Evolutionary conservation across 1,140 invertebrate species (phyloP).

Genomic region (Drosophila mayri): DNA sequence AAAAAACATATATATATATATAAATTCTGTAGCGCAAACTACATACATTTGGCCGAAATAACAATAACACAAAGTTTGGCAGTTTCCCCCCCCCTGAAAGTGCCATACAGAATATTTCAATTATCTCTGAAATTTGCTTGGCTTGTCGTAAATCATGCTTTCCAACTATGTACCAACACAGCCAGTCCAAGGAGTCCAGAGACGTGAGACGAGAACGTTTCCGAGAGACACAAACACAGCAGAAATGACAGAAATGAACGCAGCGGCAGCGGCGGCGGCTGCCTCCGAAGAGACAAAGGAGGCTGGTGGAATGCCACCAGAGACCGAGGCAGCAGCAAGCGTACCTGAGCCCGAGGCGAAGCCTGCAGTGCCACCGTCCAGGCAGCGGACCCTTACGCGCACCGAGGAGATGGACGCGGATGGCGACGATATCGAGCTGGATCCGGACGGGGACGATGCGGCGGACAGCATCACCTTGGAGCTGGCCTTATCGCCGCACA

Average conservation of each 20-base stretch:
- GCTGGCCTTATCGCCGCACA: conserved; percentile 65
- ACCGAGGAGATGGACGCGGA: conserved; percentile 70
- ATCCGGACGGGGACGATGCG: conserved; percentile 64
- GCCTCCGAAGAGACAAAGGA: conserved; percentile 49
- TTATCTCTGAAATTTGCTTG: conserved; percentile 56
- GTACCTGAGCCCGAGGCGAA: conserved; percentile 2
- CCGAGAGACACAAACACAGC: conserved; percentile 15
- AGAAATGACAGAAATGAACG: conserved; percentile 62
- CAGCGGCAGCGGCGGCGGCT: conserved; percentile 10
- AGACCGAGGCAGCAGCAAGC: not conserved
- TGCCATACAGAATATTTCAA: conserved; percentile 41
- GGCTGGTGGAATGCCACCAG: conserved; percentile 11
- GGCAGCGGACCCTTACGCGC: conserved; percentile 69
- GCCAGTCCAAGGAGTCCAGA: conserved; percentile 24
- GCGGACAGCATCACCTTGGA: conserved; percentile 73
- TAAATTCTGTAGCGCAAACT: conserved; percentile 13
- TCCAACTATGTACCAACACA: conserved; percentile 6
- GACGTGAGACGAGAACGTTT: conserved; percentile 28
- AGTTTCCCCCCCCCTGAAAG: not conserved
- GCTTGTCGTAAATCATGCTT: conserved; percentile 47
- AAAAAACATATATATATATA: not conserved
- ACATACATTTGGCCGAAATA: conserved; percentile 12
- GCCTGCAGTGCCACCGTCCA: conserved; percentile 39
- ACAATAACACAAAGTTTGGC: conserved; percentile 24
- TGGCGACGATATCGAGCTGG: conserved; percentile 53